phyloP scores from a whole-genome alignment of 2,888 invertebrate species.

The Sthenelais limicola region DNA sequence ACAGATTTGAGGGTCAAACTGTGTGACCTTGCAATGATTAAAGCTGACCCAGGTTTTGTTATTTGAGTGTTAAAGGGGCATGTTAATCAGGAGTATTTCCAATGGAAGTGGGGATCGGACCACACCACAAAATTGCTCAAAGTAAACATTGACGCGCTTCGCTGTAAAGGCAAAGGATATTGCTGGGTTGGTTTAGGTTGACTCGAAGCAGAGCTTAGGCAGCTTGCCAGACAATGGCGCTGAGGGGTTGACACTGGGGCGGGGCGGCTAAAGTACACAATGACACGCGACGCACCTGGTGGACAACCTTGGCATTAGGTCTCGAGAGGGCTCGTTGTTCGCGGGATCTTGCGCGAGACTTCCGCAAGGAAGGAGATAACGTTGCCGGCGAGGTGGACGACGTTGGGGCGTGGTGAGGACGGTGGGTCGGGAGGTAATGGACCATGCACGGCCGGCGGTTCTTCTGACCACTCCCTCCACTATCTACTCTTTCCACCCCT shows the following conservation, averaged over 20 bases:
- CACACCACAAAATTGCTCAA: not conserved
- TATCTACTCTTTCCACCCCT: conserved; percentile 14
- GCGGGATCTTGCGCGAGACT: too few relatives aligned
- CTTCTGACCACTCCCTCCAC: conserved; percentile 12
- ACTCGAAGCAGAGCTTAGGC: too few relatives aligned
- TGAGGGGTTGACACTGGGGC: too few relatives aligned
- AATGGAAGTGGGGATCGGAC: not conserved
- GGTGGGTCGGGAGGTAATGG: not conserved
- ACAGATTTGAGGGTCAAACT: too few relatives aligned
- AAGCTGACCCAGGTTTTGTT: not conserved
- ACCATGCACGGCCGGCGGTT: not conserved
- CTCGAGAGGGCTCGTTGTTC: not conserved
- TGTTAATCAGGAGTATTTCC: not conserved
- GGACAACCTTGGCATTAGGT: not conserved
- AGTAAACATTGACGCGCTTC: not conserved
- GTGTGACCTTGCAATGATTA: not conserved
- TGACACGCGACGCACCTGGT: conserved; percentile 11
- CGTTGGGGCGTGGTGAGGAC: conserved; percentile 3
- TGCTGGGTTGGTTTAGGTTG: not conserved
- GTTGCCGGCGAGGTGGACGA: not conserved
- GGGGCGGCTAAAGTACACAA: conserved; percentile 10
- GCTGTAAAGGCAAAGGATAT: not conserved
- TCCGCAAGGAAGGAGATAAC: too few relatives aligned
- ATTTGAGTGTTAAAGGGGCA: not conserved
- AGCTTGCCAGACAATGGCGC: too few relatives aligned